phyloP scores from a whole-genome alignment of 1,140 invertebrate genomes.

The Listronotus oregonensis region DNA sequence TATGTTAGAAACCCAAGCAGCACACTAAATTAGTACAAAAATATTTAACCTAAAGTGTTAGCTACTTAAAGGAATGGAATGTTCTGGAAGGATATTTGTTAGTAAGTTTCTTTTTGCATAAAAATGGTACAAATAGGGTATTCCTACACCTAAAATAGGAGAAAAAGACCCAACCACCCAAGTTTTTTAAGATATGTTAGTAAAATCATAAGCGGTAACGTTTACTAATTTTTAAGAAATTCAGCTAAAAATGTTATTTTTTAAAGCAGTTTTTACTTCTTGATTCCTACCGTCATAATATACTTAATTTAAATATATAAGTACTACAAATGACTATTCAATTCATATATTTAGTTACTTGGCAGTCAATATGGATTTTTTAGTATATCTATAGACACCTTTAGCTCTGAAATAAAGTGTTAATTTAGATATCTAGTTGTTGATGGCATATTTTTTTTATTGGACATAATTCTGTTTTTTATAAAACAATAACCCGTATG shows the following conservation, averaged over 20 bases:
- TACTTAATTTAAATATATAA: slow-evolving; percentile 4
- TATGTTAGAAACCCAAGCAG: slow-evolving; percentile 16
- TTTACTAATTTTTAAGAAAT: slow-evolving; percentile 14
- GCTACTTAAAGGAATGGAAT: slow-evolving; percentile 20
- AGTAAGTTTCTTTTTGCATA: slow-evolving; percentile 4
- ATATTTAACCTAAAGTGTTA: slow-evolving; percentile 7
- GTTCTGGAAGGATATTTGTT: slow-evolving; percentile 13
- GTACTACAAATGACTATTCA: slow-evolving; percentile 20
- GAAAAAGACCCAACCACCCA: slow-evolving; percentile 35
- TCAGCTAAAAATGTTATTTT: slow-evolving; percentile 3
- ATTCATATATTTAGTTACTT: slow-evolving; percentile 6
- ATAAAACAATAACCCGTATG: too few relatives aligned
- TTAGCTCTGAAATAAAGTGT: too few relatives aligned
- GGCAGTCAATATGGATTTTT: slow-evolving; percentile 7
- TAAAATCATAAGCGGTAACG: neutral
- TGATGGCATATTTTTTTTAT: too few relatives aligned
- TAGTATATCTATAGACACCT: too few relatives aligned
- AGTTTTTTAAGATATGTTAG: slow-evolving; percentile 11
- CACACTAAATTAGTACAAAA: neutral
- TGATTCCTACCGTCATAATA: neutral
- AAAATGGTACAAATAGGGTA: neutral
- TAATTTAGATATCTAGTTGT: too few relatives aligned
- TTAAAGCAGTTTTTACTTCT: slow-evolving; percentile 2
- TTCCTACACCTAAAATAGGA: neutral
- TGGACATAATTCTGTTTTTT: too few relatives aligned